Percentiles rank a stretch among this genome's conserved stretches.
Evolutionary conservation across 2,888 invertebrate genomes (phyloP).

Genomic region (Drosophila pegasa): DNA sequence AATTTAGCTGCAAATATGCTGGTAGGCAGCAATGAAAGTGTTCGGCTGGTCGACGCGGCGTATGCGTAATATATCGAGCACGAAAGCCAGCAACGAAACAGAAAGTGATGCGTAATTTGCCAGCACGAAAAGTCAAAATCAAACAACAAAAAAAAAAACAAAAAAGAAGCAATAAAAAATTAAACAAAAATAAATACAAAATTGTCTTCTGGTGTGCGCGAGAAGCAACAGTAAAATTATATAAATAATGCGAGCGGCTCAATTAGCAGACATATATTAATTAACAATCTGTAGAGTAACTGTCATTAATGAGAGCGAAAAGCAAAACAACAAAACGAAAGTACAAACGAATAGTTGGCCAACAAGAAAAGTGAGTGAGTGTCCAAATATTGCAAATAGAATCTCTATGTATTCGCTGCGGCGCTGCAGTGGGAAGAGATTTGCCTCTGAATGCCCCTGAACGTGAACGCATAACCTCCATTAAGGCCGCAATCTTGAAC

Average conservation of each 20-base stretch:
- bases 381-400: background rate
- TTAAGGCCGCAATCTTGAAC: constrained; percentile 84
- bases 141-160: constrained; percentile 14
- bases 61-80: constrained; percentile 69
- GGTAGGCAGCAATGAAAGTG: constrained; percentile 21
- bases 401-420: background rate
- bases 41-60: constrained; percentile 56
- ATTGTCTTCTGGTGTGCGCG: constrained; percentile 29
- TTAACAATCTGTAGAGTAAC: constrained; percentile 29
- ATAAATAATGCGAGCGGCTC: constrained; percentile 21
- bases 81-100: constrained; percentile 64
- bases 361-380: constrained; percentile 40
- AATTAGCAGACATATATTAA: constrained; percentile 55
- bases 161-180: constrained; percentile 33
- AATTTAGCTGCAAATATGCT: constrained; percentile 24
- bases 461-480: constrained; percentile 84
- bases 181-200: constrained; percentile 35
- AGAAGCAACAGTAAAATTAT: constrained; percentile 17
- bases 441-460: constrained; percentile 60
- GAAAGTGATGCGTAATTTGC: constrained; percentile 77
- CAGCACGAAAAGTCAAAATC: constrained; percentile 41
- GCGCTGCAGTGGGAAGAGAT: constrained; percentile 37
- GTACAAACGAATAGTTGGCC: constrained; percentile 47
- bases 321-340: constrained; percentile 44
- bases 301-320: constrained; percentile 30